A percentile compares a stretch with the other conserved stretches of the same genome.
Conservation (phyloP, 1,140 invertebrate genomes). For the Drosophila miranda region DNA sequence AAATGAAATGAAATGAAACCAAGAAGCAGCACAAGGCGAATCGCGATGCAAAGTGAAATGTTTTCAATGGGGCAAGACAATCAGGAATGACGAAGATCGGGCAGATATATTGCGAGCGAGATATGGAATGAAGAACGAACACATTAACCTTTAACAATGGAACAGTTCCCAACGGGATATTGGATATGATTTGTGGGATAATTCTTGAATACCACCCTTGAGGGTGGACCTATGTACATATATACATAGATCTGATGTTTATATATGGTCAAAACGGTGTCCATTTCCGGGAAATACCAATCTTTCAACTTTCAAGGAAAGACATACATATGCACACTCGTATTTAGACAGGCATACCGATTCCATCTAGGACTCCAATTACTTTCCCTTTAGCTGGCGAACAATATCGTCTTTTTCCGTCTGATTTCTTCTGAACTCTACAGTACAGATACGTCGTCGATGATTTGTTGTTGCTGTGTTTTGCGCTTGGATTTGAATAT, state of each 20-base stretch:
- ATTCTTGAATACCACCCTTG: conserved; percentile 1
- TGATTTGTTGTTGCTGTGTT: conserved; percentile 43
- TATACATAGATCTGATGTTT: not conserved
- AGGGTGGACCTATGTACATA: not conserved
- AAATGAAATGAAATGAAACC: conserved; percentile 10
- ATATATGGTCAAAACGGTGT: not conserved
- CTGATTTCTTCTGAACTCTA: conserved; percentile 14
- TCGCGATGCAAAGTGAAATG: conserved; percentile 57
- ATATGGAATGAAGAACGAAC: conserved; percentile 31
- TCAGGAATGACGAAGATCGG: conserved; percentile 37
- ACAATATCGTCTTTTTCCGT: conserved; percentile 15
- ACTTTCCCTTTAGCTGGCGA: conserved; percentile 8
- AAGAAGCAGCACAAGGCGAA: conserved; percentile 42
- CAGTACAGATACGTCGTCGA: conserved; percentile 2
- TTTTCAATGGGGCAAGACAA: conserved; percentile 47
- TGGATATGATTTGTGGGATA: conserved; percentile 3
- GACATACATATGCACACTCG: not conserved
- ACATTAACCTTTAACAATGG: conserved; percentile 34
- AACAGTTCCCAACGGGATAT: conserved; percentile 13
- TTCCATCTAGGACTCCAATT: conserved; percentile 15
- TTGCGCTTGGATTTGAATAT: conserved; percentile 59
- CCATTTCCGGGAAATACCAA: conserved; percentile 6
- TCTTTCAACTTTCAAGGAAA: too few relatives aligned
- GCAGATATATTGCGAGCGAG: conserved; percentile 3
- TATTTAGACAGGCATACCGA: not conserved